phyloP scores from a whole-genome alignment of 2,797 vertebrate genomes.

The Enteromius thamalakanensis region DNA sequence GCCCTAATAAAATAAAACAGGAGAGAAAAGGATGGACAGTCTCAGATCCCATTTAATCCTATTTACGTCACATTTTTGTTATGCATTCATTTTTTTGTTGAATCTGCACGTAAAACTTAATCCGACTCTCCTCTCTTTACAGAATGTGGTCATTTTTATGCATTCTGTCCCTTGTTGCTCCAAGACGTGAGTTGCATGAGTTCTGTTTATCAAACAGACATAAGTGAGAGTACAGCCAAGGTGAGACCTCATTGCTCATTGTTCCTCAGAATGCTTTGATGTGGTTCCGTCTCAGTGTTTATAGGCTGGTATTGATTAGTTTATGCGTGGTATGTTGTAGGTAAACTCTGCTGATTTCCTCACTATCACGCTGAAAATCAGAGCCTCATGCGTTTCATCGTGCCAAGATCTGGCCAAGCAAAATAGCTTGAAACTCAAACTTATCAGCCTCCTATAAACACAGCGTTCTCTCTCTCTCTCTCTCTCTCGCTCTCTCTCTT shows the following conservation, averaged over 20 bases:
- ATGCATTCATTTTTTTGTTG: constrained; percentile 42
- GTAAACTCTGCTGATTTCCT: constrained; percentile 43
- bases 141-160: constrained; percentile 56
- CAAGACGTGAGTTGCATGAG: constrained; percentile 21
- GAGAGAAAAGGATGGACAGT: constrained; percentile 61
- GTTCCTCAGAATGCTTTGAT: constrained; percentile 30
- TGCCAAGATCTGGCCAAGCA: constrained; percentile 50
- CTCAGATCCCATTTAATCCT: constrained; percentile 58
- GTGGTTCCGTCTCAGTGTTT: constrained; percentile 32
- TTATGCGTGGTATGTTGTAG: constrained; percentile 37
- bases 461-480: constrained; percentile 35
- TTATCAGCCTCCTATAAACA: constrained; percentile 57
- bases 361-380: constrained; percentile 46
- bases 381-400: constrained; percentile 39
- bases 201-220: constrained; percentile 40
- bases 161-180: constrained; percentile 52
- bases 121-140: constrained; percentile 54
- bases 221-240: constrained; percentile 45
- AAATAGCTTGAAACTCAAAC: constrained; percentile 57
- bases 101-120: constrained; percentile 65
- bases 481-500: constrained; percentile 38
- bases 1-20: constrained; percentile 69
- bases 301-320: constrained; percentile 53
- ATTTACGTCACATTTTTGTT: constrained; percentile 47
- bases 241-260: constrained; percentile 45